A percentile compares a stretch with the other conserved stretches of the same genome.
Conservation (phyloP, 2,797 vertebrate genomes). For the Falco rusticolus region DNA sequence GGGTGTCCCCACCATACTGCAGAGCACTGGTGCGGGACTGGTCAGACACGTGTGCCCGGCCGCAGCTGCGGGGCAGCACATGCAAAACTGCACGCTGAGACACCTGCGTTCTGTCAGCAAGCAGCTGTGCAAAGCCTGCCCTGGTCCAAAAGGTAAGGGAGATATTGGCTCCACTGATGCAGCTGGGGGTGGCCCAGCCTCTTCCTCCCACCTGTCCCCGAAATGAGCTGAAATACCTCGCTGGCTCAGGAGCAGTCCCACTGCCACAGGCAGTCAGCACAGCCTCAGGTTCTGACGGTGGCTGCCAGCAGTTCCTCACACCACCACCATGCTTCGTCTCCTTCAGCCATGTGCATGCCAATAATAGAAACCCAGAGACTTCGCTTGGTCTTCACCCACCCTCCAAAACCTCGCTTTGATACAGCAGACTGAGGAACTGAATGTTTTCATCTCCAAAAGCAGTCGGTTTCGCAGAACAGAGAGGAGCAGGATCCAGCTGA, state of each 20-base stretch:
- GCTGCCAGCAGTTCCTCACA: not conserved
- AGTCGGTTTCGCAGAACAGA: not conserved
- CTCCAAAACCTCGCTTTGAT: not conserved
- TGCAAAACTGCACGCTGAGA: not conserved
- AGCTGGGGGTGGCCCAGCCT: not conserved
- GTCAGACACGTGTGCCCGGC: not conserved
- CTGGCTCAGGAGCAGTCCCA: not conserved
- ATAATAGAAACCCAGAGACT: not conserved
- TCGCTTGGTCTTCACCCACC: not conserved
- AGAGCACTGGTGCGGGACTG: not conserved
- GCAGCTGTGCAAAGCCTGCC: not conserved
- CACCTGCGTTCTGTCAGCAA: not conserved
- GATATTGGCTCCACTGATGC: fast-evolving
- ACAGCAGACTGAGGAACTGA: not conserved
- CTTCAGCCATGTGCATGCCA: fast-evolving
- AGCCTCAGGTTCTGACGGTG: fast-evolving
- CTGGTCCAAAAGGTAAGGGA: not conserved
- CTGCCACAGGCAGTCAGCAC: fast-evolving
- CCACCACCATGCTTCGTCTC: too few species aligned
- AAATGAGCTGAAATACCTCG: not conserved
- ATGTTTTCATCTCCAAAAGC: not conserved
- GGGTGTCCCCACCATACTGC: fast-evolving
- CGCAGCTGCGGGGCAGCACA: fast-evolving
- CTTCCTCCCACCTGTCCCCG: fast-evolving
- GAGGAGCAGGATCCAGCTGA: not conserved